A percentile compares a stretch with the other conserved stretches of the same genome.
phyloP scores from a whole-genome alignment of 2,797 vertebrate genomes.

The Australoheros facetus region DNA sequence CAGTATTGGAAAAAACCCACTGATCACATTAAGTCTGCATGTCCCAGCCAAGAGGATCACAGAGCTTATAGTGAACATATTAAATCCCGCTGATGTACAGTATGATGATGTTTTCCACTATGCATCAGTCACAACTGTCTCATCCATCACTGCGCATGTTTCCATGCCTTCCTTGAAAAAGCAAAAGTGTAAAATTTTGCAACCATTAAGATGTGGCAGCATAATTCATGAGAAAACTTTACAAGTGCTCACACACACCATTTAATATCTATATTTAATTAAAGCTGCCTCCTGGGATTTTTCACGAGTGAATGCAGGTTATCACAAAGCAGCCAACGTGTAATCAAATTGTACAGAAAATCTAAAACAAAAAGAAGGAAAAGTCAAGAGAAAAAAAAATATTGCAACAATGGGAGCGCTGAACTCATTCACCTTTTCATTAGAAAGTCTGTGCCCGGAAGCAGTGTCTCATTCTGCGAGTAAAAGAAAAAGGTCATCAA shows the following conservation, averaged over 20 bases:
- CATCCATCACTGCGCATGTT: slow-evolving; percentile 2
- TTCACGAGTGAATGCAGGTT: background rate
- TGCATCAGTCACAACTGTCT: slow-evolving; percentile 24
- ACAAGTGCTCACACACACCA: slow-evolving; percentile 46
- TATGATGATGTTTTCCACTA: slow-evolving; percentile 3
- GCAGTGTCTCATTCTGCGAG: slow-evolving; percentile 19
- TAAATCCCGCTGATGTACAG: slow-evolving; percentile 5
- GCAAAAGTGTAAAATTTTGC: slow-evolving; percentile 29
- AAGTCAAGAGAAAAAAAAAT: background rate
- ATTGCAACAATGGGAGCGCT: background rate
- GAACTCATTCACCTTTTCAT: slow-evolving; percentile 23
- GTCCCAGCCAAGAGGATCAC: background rate
- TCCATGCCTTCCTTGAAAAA: slow-evolving; percentile 4
- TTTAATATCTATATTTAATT: slow-evolving; percentile 72
- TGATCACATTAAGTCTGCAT: background rate
- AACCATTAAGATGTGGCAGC: slow-evolving; percentile 43
- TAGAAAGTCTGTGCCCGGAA: slow-evolving; percentile 37
- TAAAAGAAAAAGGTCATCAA: slow-evolving; percentile 50
- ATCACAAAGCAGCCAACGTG: background rate
- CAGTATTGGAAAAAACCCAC: background rate
- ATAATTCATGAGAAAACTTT: slow-evolving; percentile 67
- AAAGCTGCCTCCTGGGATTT: slow-evolving; percentile 40
- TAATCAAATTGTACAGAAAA: background rate
- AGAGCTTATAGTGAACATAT: background rate
- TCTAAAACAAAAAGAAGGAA: background rate